Evolutionary conservation across 2,797 vertebrate genomes (phyloP).

Genomic region (Choloepus didactylus): DNA sequence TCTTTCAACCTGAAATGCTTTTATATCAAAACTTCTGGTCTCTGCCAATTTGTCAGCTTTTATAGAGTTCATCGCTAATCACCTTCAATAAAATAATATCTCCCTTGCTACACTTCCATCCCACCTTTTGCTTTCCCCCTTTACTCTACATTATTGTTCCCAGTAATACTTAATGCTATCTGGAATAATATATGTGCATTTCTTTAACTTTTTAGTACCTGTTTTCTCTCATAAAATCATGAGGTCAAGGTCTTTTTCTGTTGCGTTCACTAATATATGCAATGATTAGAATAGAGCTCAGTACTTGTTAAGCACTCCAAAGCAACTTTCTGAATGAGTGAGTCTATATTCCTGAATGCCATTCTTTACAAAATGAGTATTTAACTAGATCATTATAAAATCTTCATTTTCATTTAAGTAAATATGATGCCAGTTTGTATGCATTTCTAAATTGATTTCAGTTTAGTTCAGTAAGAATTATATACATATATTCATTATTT

Average conservation of each 20-base stretch:
- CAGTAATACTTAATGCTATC: too few relatives aligned
- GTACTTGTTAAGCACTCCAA: not conserved
- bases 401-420: not conserved
- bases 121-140: too few relatives aligned
- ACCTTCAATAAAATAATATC: too few relatives aligned
- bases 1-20: too few relatives aligned
- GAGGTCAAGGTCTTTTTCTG: not conserved
- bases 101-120: too few relatives aligned
- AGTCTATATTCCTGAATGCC: not conserved
- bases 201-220: too few relatives aligned
- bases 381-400: not conserved
- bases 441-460: not conserved
- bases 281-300: not conserved
- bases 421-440: not conserved
- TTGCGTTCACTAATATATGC: not conserved
- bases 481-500: too few relatives aligned
- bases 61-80: too few relatives aligned
- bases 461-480: not conserved
- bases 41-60: too few relatives aligned
- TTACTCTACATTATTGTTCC: too few relatives aligned
- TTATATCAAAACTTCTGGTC: too few relatives aligned
- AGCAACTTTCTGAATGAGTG: not conserved
- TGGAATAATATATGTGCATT: too few relatives aligned
- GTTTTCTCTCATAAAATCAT: not conserved
- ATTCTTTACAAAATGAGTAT: not conserved